Base-by-base conservation (phyloP, 1,140 invertebrate species). In the Drosophila fuyamai region DNA sequence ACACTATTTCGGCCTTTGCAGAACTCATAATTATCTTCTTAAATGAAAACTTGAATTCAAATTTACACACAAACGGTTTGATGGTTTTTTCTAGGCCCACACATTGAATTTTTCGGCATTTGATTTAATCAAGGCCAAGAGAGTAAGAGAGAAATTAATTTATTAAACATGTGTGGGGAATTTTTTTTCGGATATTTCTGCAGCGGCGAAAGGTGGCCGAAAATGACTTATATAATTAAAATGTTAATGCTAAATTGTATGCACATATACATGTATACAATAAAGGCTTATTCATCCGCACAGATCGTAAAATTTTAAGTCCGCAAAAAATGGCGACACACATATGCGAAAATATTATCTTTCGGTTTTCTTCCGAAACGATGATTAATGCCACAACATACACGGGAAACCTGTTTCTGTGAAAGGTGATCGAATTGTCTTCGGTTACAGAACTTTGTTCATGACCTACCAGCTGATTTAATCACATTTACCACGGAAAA, bases 221-320 rank as follows among this genome's bases (percentile, higher is more conserved):
- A 76, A 58, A 48, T 16, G 16, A 2, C 72, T 76, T 76, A 76
- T 76, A 76, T 76, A 76, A 76, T 50, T 59, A 54, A 68, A 43
- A 61, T 18, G 67, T 13, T 46, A 23, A 27, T 51, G 46, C 44
- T 71, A 67, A 66, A 67, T 50, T 67, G 29, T 32, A 32, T 32
- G 29, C n/a, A n/a, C n/a, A n/a, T 32, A 18, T 29, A 14, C 10
- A n/a, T 71, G 51, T 51, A 59, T 58, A 53, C 66, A 56, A 16
- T 5, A 13, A 40, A 57, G 18, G 67, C 53, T 70, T 71, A 71
- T 57, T 71, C 41, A 72, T 73, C 55, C 41, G 36, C 5, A 48
- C 36, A 66, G 73, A 76, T 76, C 60, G 27, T 32, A 66, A 75
- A 41, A 50, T 32, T 65, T 13, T n/a, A 65, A 36, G 51, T 60